Evolutionary conservation across 2,888 invertebrate species (phyloP).

Genomic region (Himalopsyche japonica): DNA sequence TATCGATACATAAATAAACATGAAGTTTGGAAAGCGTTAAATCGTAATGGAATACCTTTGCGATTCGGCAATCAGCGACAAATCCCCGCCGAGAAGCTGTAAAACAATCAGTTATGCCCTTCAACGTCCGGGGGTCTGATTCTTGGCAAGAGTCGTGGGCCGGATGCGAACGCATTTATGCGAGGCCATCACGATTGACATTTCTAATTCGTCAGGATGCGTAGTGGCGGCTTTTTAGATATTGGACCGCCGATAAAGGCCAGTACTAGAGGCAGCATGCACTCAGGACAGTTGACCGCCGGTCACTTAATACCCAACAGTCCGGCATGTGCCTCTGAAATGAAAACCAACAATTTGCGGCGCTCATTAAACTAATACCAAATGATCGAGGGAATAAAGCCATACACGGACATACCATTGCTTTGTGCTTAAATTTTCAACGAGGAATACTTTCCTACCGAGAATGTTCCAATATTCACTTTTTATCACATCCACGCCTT

Average conservation of each 20-base stretch:
- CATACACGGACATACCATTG: constrained; percentile 49
- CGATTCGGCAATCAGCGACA: background rate
- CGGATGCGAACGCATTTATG: background rate
- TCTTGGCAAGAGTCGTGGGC: constrained; percentile 34
- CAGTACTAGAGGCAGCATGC: constrained; percentile 38
- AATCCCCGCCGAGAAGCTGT: constrained; percentile 25
- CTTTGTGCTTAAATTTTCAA: constrained; percentile 40
- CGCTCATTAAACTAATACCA: constrained; percentile 52
- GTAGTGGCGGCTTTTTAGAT: constrained; percentile 54
- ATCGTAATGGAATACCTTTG: constrained; percentile 35
- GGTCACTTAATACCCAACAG: constrained; percentile 54
- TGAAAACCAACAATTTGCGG: constrained; percentile 56
- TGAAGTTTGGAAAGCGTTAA: constrained; percentile 20
- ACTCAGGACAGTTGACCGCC: constrained; percentile 26
- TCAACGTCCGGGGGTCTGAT: constrained; percentile 37
- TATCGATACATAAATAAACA: background rate
- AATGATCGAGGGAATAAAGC: constrained; percentile 46
- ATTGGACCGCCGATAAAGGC: background rate
- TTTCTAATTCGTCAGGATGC: constrained; percentile 54
- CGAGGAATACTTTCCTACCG: background rate
- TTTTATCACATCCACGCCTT: background rate
- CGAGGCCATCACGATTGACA: background rate
- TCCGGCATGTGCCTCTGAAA: constrained; percentile 64
- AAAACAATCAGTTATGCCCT: constrained; percentile 33
- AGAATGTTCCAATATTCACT: constrained; percentile 54